phyloP scores from a whole-genome alignment of 2,888 invertebrate species.

The Lissonota sp. region DNA sequence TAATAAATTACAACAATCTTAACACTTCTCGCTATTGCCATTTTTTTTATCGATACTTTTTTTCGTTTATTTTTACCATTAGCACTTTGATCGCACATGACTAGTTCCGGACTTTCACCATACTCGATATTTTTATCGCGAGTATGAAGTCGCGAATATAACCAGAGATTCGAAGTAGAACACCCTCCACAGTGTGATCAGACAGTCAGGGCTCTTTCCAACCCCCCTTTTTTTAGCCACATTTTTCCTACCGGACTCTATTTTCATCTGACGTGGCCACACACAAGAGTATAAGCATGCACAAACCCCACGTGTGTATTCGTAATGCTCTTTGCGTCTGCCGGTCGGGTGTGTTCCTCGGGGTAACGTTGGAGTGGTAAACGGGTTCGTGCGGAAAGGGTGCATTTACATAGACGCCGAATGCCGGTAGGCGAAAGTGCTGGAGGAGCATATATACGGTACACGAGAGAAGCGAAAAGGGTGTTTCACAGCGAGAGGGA shows the following conservation, averaged over 20 bases:
- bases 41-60: background rate
- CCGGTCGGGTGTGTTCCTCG: constrained; percentile 44
- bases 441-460: constrained; percentile 35
- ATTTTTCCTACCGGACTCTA: constrained; percentile 44
- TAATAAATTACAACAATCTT: constrained; percentile 21
- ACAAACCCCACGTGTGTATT: constrained; percentile 53
- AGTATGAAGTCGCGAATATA: background rate
- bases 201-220: constrained; percentile 21
- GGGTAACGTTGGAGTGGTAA: constrained; percentile 62
- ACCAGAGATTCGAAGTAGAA: constrained; percentile 15
- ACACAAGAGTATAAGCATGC: constrained; percentile 19
- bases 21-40: background rate
- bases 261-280: constrained; percentile 35
- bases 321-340: constrained; percentile 67
- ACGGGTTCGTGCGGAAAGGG: constrained; percentile 66
- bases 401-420: constrained; percentile 74
- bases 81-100: background rate
- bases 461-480: constrained; percentile 38
- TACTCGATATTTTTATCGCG: constrained; percentile 2
- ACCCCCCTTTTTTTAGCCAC: constrained; percentile 26
- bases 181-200: background rate
- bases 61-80: background rate
- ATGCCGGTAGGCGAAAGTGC: constrained; percentile 65
- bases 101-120: background rate
- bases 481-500: constrained; percentile 50